Evolutionary conservation across 2,797 vertebrate species (phyloP).

Genomic region (Anniella stebbinsi): DNA sequence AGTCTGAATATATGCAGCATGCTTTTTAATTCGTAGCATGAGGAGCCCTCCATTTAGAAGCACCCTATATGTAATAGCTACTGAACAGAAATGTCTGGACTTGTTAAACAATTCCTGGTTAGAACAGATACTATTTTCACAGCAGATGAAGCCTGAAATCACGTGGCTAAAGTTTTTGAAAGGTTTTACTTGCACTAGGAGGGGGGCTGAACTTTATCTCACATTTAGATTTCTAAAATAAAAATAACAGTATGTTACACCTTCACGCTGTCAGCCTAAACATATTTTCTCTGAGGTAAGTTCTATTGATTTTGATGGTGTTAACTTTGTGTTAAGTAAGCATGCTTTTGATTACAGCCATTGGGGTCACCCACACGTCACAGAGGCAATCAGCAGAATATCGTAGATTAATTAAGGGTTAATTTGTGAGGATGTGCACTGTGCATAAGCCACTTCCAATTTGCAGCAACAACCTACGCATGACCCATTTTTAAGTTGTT

Average conservation of each 20-base stretch:
- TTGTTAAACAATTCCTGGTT: constrained; percentile 41
- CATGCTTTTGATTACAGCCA: not conserved
- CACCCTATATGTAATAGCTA: not conserved
- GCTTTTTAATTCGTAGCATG: too few species aligned
- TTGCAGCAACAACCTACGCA: too few species aligned
- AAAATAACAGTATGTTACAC: not conserved
- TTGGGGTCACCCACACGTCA: too few species aligned
- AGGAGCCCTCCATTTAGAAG: too few species aligned
- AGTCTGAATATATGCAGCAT: too few species aligned
- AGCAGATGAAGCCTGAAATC: constrained; percentile 45
- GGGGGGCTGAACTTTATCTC: not conserved
- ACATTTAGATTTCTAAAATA: not conserved
- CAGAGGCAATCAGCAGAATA: too few species aligned
- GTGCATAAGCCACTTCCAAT: too few species aligned
- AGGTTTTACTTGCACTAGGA: not conserved
- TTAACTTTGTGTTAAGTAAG: not conserved
- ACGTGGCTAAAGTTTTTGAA: not conserved
- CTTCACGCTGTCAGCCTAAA: not conserved
- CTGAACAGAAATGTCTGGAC: constrained; percentile 33
- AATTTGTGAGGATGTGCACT: too few species aligned
- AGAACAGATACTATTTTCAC: constrained; percentile 54
- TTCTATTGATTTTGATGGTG: not conserved
- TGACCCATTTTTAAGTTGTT: too few species aligned
- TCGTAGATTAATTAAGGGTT: too few species aligned
- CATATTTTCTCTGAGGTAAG: not conserved